Evolutionary conservation across 2,797 vertebrate genomes (phyloP).

Genomic region (Aulostomus chinensis): DNA sequence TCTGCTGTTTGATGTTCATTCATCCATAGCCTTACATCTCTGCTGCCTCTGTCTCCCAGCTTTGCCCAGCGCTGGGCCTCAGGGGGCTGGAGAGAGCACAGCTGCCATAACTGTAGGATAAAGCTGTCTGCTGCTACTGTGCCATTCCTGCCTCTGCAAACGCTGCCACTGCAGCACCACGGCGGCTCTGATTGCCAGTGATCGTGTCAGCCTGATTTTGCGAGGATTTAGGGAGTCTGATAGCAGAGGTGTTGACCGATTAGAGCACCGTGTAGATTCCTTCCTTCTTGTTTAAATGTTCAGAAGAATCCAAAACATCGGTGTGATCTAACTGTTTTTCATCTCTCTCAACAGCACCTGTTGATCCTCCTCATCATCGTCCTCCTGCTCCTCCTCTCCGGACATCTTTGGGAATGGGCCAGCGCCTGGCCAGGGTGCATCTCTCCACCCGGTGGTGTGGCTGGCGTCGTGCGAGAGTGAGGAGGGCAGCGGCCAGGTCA

Average conservation of each 20-base stretch:
- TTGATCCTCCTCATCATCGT: conserved; percentile 29
- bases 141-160: conserved; percentile 19
- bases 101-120: conserved; percentile 45
- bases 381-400: conserved; percentile 57
- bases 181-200: conserved; percentile 8
- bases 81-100: conserved; percentile 38
- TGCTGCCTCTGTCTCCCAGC: conserved; percentile 54
- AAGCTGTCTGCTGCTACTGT: conserved; percentile 35
- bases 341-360: conserved; percentile 60
- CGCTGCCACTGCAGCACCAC: neutral
- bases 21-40: conserved; percentile 61
- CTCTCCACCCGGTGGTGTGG: conserved; percentile 68
- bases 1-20: conserved; percentile 62
- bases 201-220: conserved; percentile 18
- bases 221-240: conserved; percentile 14
- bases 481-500: conserved; percentile 67
- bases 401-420: conserved; percentile 87
- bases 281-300: neutral
- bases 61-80: conserved; percentile 37
- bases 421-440: conserved; percentile 71
- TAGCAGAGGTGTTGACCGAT: conserved; percentile 15
- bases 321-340: conserved; percentile 3
- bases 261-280: neutral
- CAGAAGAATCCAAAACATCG: neutral
- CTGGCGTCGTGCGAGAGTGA: conserved; percentile 69